Evolutionary conservation across 2,888 invertebrate genomes (phyloP).

Genomic region (Aphodius sticticus): DNA sequence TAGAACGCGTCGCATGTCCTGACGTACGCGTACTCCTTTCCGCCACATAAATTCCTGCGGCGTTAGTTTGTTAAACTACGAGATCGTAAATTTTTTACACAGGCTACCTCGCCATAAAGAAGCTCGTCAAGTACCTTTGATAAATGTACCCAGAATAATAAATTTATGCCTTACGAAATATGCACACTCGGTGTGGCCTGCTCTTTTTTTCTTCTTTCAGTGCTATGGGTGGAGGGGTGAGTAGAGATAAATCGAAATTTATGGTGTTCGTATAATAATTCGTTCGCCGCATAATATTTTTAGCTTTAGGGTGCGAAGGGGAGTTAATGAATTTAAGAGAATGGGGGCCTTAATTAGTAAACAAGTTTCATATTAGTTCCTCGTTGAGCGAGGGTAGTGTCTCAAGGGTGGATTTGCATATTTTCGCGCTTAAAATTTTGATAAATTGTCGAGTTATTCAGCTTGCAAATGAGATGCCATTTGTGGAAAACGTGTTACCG

Average conservation of each 20-base stretch:
- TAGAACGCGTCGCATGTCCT: neutral
- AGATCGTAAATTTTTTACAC: constrained; percentile 4
- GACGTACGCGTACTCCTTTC: neutral
- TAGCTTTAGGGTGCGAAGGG: neutral
- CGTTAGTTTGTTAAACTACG: neutral
- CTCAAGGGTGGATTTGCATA: neutral
- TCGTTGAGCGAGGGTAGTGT: neutral
- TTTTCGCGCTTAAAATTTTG: neutral
- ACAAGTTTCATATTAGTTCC: constrained; percentile 4
- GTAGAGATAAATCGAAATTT: neutral
- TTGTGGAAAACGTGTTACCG: neutral
- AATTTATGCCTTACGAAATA: neutral
- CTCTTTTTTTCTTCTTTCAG: neutral
- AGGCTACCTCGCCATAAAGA: neutral
- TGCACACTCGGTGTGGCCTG: neutral
- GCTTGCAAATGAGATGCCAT: neutral
- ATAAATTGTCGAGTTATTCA: neutral
- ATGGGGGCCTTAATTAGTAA: neutral
- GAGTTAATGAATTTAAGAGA: neutral
- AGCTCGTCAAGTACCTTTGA: constrained; percentile 4
- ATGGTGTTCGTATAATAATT: neutral
- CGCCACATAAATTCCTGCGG: neutral
- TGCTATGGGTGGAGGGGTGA: neutral
- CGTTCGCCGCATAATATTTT: neutral
- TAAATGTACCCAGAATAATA: neutral